Base-by-base conservation (phyloP, 1,140 invertebrate species). In the Antheraea mylitta region DNA sequence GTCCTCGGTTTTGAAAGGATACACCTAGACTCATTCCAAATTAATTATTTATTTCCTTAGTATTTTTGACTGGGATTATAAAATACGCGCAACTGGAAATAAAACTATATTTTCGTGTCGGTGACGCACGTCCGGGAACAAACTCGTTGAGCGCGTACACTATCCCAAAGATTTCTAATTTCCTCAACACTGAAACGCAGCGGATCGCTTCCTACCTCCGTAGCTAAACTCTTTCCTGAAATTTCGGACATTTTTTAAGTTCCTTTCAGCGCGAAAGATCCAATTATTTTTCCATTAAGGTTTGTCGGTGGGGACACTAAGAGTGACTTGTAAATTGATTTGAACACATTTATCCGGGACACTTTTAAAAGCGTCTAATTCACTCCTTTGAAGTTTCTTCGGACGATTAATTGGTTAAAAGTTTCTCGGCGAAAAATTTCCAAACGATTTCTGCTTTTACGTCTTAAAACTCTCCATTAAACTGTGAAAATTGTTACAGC, bases 271-370 rank as follows among this genome's bases (percentile, higher is more conserved):
- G 64, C 18, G 37, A 22, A 65, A 38, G 64, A 65, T 65, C 45
- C 64, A 65, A 65, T 65, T 65, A 65, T 65, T 65, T 65, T 53
- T 65, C 64, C 64, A 65, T 65, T 65, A 65, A 65, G 16, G 64
- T 19, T 45, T 22, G 18, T 38, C 38, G n/a, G 64, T 11, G 64
- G 7, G 18, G 38, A 10, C 18, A 19, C 38, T 38, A 16, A 38
- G 11, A 11, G 64, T 42, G 64, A 65, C 38, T 42, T 48, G 16
- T 38, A 19, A 65, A 65, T 18, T 22, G 60, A 36, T 30, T 61
- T 22, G 38, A 45, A 45, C 19, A 65, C 42, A 61, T 61, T 61
- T 22, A 38, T 42, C 42, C 18, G 18, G 37, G 64, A n/a, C 42
- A 45, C 38, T 19, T 42, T 65, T 65, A 65, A 65, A 48, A 65